Base-by-base conservation (phyloP, 1,140 invertebrate genomes). In the Scaptomyza pallida region DNA sequence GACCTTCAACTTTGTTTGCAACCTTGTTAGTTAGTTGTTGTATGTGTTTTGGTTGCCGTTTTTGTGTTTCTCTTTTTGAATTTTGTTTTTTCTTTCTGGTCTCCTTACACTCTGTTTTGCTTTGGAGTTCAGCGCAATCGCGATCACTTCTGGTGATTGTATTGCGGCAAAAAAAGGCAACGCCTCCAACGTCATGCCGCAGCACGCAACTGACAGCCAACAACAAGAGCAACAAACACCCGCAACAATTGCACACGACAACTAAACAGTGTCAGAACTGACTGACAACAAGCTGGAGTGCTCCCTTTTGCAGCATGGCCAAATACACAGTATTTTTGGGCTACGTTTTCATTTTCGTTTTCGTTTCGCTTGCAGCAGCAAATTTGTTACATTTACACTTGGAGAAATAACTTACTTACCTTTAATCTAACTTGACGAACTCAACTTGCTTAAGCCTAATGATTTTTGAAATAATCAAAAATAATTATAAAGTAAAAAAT, bases 91-190 rank as follows among this genome's bases (percentile, higher is more conserved):
- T 68, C 47, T 12, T 55, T 44, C n/a, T n/a, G n/a, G n/a, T n/a
- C n/a, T n/a, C 15, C 56, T 50, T 35, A 48, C 48, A 35, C 19
- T 33, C 57, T 69, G 57, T 54, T 55, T 73, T 59, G 52, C 72
- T 83, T 75, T 78, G 68, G 61, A 77, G 77, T 85, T 69, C 41
- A 59, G 82, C 75, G 78, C 82, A 86, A 86, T 86, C 82, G 82
- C 82, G 82, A 86, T 86, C 78, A 82, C 67, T 82, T 88, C 74
- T 75, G 65, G 68, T 88, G 82, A 86, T 86, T 86, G 82, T 52
- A 68, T 30, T 40, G 57, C 55, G 69, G 60, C 69, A 72, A 54
- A 16, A n/a, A 62, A 74, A 62, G 78, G 78, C 81, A 88, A 86
- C 81, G 81, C 81, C 81, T 86, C 82, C 81, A 75, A 70, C 81